Evolutionary conservation across 2,797 vertebrate genomes (phyloP).

Genomic region (Chanos chanos): DNA sequence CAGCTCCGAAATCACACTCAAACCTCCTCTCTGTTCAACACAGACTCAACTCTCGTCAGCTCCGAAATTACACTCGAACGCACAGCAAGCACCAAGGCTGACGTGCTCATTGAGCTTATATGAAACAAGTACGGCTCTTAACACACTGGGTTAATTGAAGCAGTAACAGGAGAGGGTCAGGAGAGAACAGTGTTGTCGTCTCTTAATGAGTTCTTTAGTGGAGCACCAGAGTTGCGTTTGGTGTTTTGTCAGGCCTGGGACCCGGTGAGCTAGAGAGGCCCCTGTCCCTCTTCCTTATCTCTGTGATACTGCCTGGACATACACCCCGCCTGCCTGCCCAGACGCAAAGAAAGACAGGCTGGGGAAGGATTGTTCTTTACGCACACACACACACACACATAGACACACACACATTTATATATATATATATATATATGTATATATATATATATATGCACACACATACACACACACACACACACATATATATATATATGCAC

Average conservation of each 20-base stretch:
- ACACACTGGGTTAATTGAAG: slow-evolving; percentile 18
- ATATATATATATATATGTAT: slow-evolving; percentile 18
- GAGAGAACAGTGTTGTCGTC: slow-evolving; percentile 4
- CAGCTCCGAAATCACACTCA: slow-evolving; percentile 16
- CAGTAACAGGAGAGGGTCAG: slow-evolving; percentile 22
- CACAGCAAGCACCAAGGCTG: no score
- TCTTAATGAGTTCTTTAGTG: slow-evolving; percentile 2
- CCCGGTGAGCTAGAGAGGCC: background rate
- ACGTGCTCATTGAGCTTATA: no score
- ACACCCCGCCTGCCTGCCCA: slow-evolving; percentile 51
- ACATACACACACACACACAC: slow-evolving; percentile 25
- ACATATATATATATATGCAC: slow-evolving; percentile 3
- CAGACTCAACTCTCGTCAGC: slow-evolving; percentile 18
- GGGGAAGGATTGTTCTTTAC: slow-evolving; percentile 65
- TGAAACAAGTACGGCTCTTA: no score
- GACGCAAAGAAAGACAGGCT: slow-evolving; percentile 58
- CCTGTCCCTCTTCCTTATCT: slow-evolving; percentile 56
- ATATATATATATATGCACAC: slow-evolving; percentile 15
- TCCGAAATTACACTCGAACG: slow-evolving; percentile 14
- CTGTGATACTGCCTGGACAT: slow-evolving; percentile 48
- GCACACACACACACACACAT: background rate
- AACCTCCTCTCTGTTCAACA: slow-evolving; percentile 33
- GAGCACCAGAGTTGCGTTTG: slow-evolving; percentile 7
- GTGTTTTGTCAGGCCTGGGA: slow-evolving; percentile 4
- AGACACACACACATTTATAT: no score